A percentile compares a stretch with the other conserved stretches of the same genome.
Conservation (phyloP, 2,888 invertebrate species). For the Tenthredo scrophulariae region DNA sequence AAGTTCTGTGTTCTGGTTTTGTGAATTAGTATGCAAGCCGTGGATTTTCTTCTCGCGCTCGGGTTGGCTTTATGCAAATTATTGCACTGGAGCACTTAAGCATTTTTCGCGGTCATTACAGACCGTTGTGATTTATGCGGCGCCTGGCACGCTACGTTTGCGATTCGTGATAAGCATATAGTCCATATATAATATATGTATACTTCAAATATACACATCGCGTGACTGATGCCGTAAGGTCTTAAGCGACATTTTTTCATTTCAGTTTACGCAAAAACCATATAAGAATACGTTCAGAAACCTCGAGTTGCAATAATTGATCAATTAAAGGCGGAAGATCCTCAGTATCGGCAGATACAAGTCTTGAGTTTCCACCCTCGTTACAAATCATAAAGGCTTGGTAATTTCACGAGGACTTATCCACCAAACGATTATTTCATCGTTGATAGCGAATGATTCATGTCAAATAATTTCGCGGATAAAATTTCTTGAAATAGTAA, state of each 20-base stretch:
- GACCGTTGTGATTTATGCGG: conserved; percentile 48
- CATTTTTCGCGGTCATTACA: conserved; percentile 51
- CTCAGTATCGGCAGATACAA: no score
- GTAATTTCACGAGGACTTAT: no score
- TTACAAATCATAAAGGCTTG: no score
- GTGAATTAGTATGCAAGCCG: conserved; percentile 14
- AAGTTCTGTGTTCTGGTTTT: conserved; percentile 23
- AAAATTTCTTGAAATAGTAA: no score
- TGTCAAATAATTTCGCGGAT: no score
- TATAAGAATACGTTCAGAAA: background rate
- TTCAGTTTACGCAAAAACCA: background rate
- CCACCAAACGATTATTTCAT: no score
- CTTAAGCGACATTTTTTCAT: background rate
- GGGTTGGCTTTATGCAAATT: conserved; percentile 45
- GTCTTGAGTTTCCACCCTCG: no score
- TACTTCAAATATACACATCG: background rate
- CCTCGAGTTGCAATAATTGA: background rate
- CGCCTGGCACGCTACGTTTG: conserved; percentile 32
- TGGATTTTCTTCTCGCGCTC: conserved; percentile 27
- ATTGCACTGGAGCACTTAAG: conserved; percentile 36
- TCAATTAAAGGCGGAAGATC: no score
- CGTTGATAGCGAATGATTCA: no score
- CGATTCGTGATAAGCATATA: background rate
- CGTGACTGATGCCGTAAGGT: background rate
- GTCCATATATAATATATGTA: background rate